phyloP scores from a whole-genome alignment of 2,113 vertebrate genomes.

The Pseudolaguvia tuberculata region DNA sequence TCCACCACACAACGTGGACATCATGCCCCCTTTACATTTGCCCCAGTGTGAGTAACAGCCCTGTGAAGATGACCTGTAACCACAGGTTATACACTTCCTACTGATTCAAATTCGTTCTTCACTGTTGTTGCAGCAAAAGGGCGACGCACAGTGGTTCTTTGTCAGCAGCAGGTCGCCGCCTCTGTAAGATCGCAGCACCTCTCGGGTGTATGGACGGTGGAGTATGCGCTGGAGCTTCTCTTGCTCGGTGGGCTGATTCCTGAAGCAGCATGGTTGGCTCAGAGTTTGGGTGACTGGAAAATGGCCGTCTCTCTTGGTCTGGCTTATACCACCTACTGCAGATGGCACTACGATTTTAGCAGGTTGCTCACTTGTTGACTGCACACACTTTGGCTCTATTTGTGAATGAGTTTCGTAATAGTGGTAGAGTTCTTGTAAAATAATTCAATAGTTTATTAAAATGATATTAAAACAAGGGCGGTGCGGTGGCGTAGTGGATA shows the following conservation, averaged over 20 bases:
- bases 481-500: no score
- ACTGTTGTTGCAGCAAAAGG: conserved; percentile 55
- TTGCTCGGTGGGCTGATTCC: conserved; percentile 83
- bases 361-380: conserved; percentile 56
- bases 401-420: not conserved
- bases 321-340: conserved; percentile 72
- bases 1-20: conserved; percentile 78
- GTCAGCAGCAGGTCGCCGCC: conserved; percentile 66
- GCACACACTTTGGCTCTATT: not conserved
- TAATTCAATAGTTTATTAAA: not conserved
- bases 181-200: conserved; percentile 79
- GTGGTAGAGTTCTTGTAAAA: not conserved
- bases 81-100: not conserved
- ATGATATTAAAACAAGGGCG: no score
- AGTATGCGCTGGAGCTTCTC: conserved; percentile 84
- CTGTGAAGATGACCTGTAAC: not conserved
- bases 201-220: conserved; percentile 84
- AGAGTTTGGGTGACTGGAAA: conserved; percentile 90
- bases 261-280: conserved; percentile 85
- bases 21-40: conserved; percentile 78
- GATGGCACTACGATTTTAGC: conserved; percentile 53
- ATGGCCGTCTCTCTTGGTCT: conserved; percentile 78
- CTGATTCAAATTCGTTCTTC: not conserved
- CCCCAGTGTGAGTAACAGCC: conserved; percentile 65
- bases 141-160: conserved; percentile 72